These are phyloP conservation scores for Paedocypris sp. DNA, from an alignment of 2,113 vertebrate species.

Conservation along the genomic window DNA sequence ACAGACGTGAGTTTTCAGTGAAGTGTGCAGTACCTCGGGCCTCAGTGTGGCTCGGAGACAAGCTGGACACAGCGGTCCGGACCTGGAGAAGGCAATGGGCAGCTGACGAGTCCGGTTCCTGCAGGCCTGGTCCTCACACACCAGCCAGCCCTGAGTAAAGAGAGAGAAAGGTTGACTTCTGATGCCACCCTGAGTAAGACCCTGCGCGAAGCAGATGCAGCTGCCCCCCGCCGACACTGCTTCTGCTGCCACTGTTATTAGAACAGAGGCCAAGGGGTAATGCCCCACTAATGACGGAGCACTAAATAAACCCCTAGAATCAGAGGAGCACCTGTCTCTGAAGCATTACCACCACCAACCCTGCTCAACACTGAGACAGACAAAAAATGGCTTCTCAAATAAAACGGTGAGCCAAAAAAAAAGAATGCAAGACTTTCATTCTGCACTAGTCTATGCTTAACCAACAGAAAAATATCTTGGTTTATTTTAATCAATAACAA, in stretches of 20 bases:
- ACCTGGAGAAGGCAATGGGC: constrained; percentile 76
- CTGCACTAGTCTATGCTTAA: too few species aligned
- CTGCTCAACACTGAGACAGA: background rate
- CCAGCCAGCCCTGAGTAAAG: constrained; percentile 74
- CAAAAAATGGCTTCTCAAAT: background rate
- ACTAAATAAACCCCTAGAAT: constrained; percentile 43
- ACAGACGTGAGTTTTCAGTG: constrained; percentile 23
- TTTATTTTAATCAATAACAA: too few species aligned
- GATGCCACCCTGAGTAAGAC: constrained; percentile 16
- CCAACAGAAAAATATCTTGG: too few species aligned
- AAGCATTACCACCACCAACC: constrained; percentile 18
- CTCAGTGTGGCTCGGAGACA: constrained; percentile 75
- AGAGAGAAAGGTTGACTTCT: constrained; percentile 6
- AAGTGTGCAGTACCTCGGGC: constrained; percentile 68
- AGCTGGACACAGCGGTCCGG: constrained; percentile 78
- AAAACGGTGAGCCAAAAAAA: background rate
- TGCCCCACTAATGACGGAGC: constrained; percentile 66
- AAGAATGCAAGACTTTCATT: too few species aligned
- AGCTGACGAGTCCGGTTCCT: constrained; percentile 74
- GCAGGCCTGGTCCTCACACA: constrained; percentile 91
- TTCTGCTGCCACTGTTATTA: constrained; percentile 58
- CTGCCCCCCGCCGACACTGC: constrained; percentile 43
- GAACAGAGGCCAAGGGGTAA: constrained; percentile 45
- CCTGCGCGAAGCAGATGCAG: constrained; percentile 62
- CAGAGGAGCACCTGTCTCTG: constrained; percentile 55